These are phyloP conservation scores for Melanotaenia boesemani DNA, from an alignment of 2,797 vertebrate genomes.

Conservation along the genomic window DNA sequence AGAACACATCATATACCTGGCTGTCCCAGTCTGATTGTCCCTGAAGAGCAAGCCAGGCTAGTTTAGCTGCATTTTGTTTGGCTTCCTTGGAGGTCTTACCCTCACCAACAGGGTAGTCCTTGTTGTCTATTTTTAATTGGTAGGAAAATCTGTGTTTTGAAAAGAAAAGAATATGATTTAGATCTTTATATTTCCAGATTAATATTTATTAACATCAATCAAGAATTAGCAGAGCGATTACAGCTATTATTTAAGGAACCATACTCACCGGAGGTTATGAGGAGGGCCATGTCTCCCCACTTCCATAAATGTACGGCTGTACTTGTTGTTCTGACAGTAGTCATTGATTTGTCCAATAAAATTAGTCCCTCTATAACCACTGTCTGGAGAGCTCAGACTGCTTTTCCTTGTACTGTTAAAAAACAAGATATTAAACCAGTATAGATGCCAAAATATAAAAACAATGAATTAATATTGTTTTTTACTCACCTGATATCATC, in stretches of 20 bases:
- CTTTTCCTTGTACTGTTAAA: constrained; percentile 33
- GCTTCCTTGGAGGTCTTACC: constrained; percentile 70
- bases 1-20: constrained; percentile 24
- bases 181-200: not conserved
- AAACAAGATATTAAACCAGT: not conserved
- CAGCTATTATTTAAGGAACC: not conserved
- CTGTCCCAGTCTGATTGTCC: constrained; percentile 55
- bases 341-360: constrained; percentile 59
- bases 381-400: constrained; percentile 8
- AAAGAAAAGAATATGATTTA: not conserved
- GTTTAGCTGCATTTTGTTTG: constrained; percentile 69
- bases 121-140: constrained; percentile 50
- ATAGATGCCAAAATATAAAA: not conserved
- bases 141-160: constrained; percentile 68
- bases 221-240: not conserved
- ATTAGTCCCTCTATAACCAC: constrained; percentile 24
- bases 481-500: constrained; percentile 43
- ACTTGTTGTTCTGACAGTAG: constrained; percentile 59
- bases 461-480: not conserved
- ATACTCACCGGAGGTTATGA: constrained; percentile 70
- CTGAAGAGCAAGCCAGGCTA: constrained; percentile 61
- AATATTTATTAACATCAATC: not conserved
- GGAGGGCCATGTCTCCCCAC: constrained; percentile 41
- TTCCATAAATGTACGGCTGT: not conserved
- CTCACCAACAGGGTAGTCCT: constrained; percentile 57